These are phyloP conservation scores for Drosophila pseudoobscura DNA, from an alignment of 1,140 invertebrate genomes.

Conservation along the genomic window DNA sequence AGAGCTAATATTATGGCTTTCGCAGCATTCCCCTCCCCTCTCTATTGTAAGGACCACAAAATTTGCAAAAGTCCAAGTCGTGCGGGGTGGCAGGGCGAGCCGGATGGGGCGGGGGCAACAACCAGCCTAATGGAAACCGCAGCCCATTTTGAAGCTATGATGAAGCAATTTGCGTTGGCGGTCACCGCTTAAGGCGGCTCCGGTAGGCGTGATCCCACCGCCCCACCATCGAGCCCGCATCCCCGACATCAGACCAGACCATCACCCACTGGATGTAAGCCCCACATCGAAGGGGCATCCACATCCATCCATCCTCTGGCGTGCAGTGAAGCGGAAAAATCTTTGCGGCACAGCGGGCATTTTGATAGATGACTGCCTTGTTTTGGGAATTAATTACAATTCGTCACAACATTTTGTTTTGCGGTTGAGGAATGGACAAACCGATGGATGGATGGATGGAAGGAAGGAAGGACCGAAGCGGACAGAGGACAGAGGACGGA, in stretches of 20 bases:
- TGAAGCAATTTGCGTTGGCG: constrained; percentile 74
- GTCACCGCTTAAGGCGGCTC: constrained; percentile 58
- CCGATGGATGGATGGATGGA: constrained; percentile 1
- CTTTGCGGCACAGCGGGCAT: constrained; percentile 65
- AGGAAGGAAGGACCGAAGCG: not conserved
- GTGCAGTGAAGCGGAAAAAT: constrained; percentile 76
- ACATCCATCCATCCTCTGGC: constrained; percentile 10
- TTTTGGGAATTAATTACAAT: constrained; percentile 83
- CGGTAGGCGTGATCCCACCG: constrained; percentile 43
- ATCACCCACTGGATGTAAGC: not conserved
- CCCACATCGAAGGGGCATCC: too few species aligned
- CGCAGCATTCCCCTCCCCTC: not conserved
- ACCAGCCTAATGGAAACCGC: constrained; percentile 76
- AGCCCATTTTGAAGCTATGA: constrained; percentile 74
- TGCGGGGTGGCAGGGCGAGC: not conserved
- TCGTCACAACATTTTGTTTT: constrained; percentile 82
- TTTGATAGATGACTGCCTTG: constrained; percentile 82
- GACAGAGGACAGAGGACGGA: constrained; percentile 10
- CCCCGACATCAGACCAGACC: too few species aligned
- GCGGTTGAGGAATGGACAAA: constrained; percentile 55
- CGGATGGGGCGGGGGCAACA: not conserved
- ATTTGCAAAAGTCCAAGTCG: constrained; percentile 62
- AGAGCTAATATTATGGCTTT: constrained; percentile 71
- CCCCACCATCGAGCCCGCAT: constrained; percentile 2
- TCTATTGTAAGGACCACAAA: constrained; percentile 48